Conservation (phyloP, 1,140 invertebrate genomes). For the Eurosta solidaginis region DNA sequence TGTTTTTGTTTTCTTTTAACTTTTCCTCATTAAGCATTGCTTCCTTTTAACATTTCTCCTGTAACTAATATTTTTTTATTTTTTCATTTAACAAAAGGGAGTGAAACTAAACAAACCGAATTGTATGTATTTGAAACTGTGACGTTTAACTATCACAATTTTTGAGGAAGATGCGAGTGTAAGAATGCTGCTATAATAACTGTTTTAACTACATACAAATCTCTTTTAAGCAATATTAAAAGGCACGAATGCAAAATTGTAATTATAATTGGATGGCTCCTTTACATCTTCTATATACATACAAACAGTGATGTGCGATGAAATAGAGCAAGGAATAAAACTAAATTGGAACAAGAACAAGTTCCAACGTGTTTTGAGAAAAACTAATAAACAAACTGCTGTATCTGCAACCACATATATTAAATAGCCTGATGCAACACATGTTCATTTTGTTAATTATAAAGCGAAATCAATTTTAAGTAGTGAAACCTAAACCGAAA, state of each 20-base stretch:
- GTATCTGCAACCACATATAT: too few relatives aligned
- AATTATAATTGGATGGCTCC: too few relatives aligned
- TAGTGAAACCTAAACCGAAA: too few relatives aligned
- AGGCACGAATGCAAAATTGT: background rate
- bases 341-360: too few relatives aligned
- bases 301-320: too few relatives aligned
- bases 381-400: too few relatives aligned
- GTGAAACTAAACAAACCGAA: conserved; percentile 27
- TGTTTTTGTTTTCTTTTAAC: background rate
- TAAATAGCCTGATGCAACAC: too few relatives aligned
- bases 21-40: background rate
- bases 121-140: conserved; percentile 26
- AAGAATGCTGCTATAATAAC: background rate
- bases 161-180: conserved; percentile 4
- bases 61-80: conserved; percentile 7
- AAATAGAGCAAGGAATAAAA: too few relatives aligned
- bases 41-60: background rate
- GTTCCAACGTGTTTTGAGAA: too few relatives aligned
- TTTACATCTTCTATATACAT: too few relatives aligned
- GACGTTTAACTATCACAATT: background rate
- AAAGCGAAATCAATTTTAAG: too few relatives aligned
- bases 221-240: background rate
- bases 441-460: too few relatives aligned
- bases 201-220: background rate
- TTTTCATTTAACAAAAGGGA: conserved; percentile 30